phyloP scores from a whole-genome alignment of 1,140 invertebrate genomes.

The Heterodera schachtii region DNA sequence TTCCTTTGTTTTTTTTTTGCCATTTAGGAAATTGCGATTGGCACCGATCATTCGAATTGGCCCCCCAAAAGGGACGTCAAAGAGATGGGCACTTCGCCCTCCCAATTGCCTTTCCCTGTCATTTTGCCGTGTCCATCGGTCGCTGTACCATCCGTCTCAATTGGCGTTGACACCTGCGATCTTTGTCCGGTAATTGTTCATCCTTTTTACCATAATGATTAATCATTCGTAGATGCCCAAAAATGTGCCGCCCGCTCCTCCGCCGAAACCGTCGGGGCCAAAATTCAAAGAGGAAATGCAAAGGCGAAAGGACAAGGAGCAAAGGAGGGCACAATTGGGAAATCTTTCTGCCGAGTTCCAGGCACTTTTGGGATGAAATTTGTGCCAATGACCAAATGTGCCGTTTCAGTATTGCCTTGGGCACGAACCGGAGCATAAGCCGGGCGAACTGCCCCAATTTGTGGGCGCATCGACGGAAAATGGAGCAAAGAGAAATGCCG shows the following conservation, averaged over 20 bases:
- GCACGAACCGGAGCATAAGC: slow-evolving; percentile 43
- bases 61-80: neutral
- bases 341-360: slow-evolving; percentile 23
- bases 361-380: neutral
- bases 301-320: neutral
- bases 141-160: neutral
- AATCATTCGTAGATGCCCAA: neutral
- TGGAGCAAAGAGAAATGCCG: neutral
- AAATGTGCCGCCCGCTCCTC: slow-evolving; percentile 23
- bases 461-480: slow-evolving; percentile 12
- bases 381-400: neutral
- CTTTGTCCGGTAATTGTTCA: neutral
- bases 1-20: neutral
- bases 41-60: neutral
- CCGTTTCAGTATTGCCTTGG: slow-evolving; percentile 53
- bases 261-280: slow-evolving; percentile 31
- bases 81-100: slow-evolving; percentile 18
- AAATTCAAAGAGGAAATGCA: slow-evolving; percentile 10
- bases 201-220: neutral
- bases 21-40: slow-evolving; percentile 24
- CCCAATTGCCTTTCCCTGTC: neutral
- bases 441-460: slow-evolving; percentile 10
- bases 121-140: slow-evolving; percentile 6
- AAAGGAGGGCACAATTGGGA: neutral
- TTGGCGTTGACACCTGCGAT: slow-evolving; percentile 23